Base-by-base conservation (phyloP, 2,797 vertebrate genomes). In the Babyrousa celebensis region DNA sequence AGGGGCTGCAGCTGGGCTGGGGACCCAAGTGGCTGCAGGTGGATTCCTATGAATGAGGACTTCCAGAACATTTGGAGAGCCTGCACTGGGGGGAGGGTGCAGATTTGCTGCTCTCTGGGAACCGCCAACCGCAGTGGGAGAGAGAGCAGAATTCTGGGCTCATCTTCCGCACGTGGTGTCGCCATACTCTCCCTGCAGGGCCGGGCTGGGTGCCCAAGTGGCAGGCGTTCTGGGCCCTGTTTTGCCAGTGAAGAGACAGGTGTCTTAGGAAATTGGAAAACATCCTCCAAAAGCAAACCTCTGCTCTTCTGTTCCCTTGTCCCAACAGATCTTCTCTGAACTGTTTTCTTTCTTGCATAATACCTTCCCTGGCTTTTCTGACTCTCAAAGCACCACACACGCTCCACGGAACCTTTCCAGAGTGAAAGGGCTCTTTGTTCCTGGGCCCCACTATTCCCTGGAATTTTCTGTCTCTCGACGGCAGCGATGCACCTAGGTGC, bases 391-490 rank as follows among this genome's bases (percentile, higher is more conserved):
- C 1, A 2, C 95, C 77, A 18, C 70, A 17, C 15, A 16, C 4
- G 1, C 16, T 36, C 75, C n/a, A 6, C 90, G 43, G 32, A 67
- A 43, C 87, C 68, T 40, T 75, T 68, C 90, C 83, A 25, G 17
- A 85, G 86, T 97, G 91, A 97, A 97, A 97, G 95, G 91, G 65
- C 60, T n/a, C 86, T 97, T 97, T 98, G 97, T 97, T 93, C 88
- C 48, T 62, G 3, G 1, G 74, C 43, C 60, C 36, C 1, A 0
- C 25, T 0, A 1, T 0, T 7, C 86, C 78, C 96, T 75, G 97
- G 96, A 94, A 95, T 60, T 14, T 52, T 87, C 85, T 84, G n/a
- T 52, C 25, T 63, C 40, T 27, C 7, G 15, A 48, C 71, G 8
- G 32, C 65, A 3, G 85, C 43, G 5, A 11, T 1, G 32, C 91